Evolutionary conservation across 2,888 invertebrate genomes (phyloP), one percentile per base, ranked within the genome.

Genomic region (Incurvaria masculella): DNA sequence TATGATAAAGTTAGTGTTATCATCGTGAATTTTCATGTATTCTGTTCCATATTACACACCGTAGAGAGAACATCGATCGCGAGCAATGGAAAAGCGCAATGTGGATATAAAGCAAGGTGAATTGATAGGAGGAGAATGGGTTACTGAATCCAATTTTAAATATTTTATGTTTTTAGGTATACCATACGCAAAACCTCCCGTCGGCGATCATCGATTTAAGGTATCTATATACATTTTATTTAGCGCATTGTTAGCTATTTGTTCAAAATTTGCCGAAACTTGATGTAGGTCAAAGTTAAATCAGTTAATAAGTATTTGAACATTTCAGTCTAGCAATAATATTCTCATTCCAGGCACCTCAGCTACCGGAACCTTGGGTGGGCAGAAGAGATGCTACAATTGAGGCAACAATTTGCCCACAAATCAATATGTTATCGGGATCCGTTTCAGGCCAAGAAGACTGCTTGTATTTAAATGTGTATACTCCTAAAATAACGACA

Each of bases 321-420:
- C 14, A 27, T 27, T 10, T 27, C 8, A 27, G 14, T 27, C 2
- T 23, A 21, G 21, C 8, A 21, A 14, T 39, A 48, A 14, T 2
- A 41, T 46, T 33, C 47, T 40, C 43, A 33, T 66, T 63, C 6
- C 52, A 72, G 70, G 63, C 57, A 55, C 78, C 76, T 2, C 61
- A 68, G 51, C 56, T 69, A 21, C 61, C 69, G 16, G 65, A 68
- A 14, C 55, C 65, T 46, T 78, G 75, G 76, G 51, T 64, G 16
- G 71, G 69, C 1, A 68, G 70, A 41, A 70, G 73, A 62, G 75
- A 81, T 60, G 81, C 80, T 8, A 74, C 74, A 3, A 61, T 64
- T 46, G 69, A 69, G 56, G 60, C 64, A 42, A 54, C 63, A 26
- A 49, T 61, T 27, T 55, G 61, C 10, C 50, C 53, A 21, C 69